Base-by-base conservation (phyloP, 2,113 vertebrate genomes). In the Triplophysa dalaica region DNA sequence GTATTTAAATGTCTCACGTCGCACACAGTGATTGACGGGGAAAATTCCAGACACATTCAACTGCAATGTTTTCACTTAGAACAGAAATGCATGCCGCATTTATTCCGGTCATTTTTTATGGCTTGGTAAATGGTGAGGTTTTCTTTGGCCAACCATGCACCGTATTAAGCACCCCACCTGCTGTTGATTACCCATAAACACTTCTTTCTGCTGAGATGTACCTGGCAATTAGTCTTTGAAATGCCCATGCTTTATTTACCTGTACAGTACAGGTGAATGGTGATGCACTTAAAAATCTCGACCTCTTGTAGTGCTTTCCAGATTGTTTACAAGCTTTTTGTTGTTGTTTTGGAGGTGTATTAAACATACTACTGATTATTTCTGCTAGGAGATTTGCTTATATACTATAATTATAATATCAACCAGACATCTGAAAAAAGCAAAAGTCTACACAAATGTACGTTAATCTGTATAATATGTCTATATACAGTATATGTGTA, bases 241-340 rank as follows among this genome's bases (percentile, higher is more conserved):
- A 93, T 86, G 75, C 84, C 87, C 86, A 91, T 89, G 90, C 90
- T 92, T 91, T 87, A 91, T 92, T 93, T 92, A 89, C 86, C 89
- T 90, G 90, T 16, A 8, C 82, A 84, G 88, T 67, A 81, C 90
- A 88, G 89, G 90, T 91, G 89, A 91, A 83, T 87, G 88, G 64
- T 76, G 86, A 87, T 83, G 86, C 85, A 74, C 79, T 58, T 73
- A 82, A 81, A 85, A 70, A 56, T 75, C 70, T 77, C 73, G 67
- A 81, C 84, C 80, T 82, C 54, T 72, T 22, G 8, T 56, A 58
- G 66, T 70, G 48, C 67, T 62, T 83, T 83, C 62, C 50, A 75
- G 75, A 79, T 84, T 84, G 82, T 87, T 85, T 84, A 81, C 70
- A 60, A 61, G 75, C 56, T 52, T 85, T 83, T 84, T 75, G n/a